A percentile compares a stretch with the other conserved stretches of the same genome.
Evolutionary conservation across 2,888 invertebrate genomes (phyloP).

Genomic region (Ormyrus pomaceus): DNA sequence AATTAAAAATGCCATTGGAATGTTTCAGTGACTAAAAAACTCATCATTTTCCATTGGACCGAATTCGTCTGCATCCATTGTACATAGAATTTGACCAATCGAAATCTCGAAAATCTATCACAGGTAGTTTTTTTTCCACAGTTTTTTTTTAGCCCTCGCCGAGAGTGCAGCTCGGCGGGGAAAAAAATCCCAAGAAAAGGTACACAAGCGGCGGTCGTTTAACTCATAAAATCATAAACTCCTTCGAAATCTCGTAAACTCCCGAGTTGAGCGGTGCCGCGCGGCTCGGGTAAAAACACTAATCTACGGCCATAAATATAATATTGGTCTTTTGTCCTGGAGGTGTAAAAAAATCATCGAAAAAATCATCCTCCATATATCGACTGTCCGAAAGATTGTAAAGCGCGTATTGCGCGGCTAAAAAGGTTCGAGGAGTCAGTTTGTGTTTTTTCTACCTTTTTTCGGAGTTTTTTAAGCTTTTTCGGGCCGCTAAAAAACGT

Average conservation of each 20-base stretch:
- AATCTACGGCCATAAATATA: slow-evolving; percentile 68
- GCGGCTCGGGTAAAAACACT: slow-evolving; percentile 56
- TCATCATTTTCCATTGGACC: too few species aligned
- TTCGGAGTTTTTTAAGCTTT: slow-evolving; percentile 15
- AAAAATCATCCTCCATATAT: slow-evolving; percentile 41
- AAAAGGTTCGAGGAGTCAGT: slow-evolving; percentile 12
- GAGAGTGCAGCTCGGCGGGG: neutral
- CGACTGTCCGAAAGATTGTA: slow-evolving; percentile 1
- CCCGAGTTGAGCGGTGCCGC: slow-evolving; percentile 5
- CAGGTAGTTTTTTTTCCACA: too few species aligned
- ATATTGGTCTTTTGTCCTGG: slow-evolving; percentile 65
- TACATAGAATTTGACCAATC: too few species aligned
- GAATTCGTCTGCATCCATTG: too few species aligned
- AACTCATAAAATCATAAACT: slow-evolving; percentile 57
- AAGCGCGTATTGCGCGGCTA: slow-evolving; percentile 1
- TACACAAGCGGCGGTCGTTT: slow-evolving; percentile 15
- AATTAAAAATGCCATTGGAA: too few species aligned
- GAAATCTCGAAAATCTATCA: too few species aligned
- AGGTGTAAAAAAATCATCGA: slow-evolving; percentile 63
- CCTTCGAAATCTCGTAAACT: slow-evolving; percentile 50
- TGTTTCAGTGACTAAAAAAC: too few species aligned
- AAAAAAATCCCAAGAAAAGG: slow-evolving; percentile 7
- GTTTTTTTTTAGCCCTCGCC: too few species aligned
- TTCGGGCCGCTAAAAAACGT: neutral
- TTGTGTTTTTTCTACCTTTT: neutral